A percentile compares a stretch with the other conserved stretches of the same genome.
phyloP scores from a whole-genome alignment of 2,888 invertebrate species.

The Brenthis hecate region DNA sequence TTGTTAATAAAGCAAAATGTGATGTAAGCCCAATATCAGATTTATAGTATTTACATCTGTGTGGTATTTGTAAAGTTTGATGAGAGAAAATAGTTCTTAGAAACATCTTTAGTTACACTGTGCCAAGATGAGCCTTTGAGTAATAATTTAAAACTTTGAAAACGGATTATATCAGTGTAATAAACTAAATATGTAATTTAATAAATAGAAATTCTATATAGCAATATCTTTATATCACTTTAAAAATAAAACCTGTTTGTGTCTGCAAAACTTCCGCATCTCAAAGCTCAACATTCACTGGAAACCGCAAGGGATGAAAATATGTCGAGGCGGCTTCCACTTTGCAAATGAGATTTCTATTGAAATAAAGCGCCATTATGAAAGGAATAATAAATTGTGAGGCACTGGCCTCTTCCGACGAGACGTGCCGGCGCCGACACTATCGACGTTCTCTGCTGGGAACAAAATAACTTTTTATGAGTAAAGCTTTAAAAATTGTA shows the following conservation, averaged over 20 bases:
- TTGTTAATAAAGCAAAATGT: no score
- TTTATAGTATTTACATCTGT: no score
- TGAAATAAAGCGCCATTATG: slow-evolving; percentile 36
- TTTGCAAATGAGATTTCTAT: slow-evolving; percentile 39
- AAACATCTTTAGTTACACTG: no score
- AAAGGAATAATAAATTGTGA: slow-evolving; percentile 33
- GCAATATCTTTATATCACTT: not conserved
- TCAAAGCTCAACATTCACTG: slow-evolving; percentile 33
- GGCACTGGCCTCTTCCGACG: slow-evolving; percentile 23
- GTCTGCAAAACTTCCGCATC: not conserved
- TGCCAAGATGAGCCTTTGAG: no score
- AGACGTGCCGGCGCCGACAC: slow-evolving; percentile 38
- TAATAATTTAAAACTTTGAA: no score
- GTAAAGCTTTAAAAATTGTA: not conserved
- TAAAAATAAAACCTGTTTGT: not conserved
- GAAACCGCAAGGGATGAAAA: slow-evolving; percentile 28
- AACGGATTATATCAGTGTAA: no score
- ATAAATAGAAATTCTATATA: no score
- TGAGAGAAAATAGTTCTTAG: no score
- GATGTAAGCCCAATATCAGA: no score
- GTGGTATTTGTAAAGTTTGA: no score
- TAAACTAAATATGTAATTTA: no score
- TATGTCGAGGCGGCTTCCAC: slow-evolving; percentile 25
- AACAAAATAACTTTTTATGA: slow-evolving; percentile 1
- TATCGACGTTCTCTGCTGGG: slow-evolving; percentile 26